phyloP scores from a whole-genome alignment of 2,888 invertebrate genomes.

The Altica lythri region DNA sequence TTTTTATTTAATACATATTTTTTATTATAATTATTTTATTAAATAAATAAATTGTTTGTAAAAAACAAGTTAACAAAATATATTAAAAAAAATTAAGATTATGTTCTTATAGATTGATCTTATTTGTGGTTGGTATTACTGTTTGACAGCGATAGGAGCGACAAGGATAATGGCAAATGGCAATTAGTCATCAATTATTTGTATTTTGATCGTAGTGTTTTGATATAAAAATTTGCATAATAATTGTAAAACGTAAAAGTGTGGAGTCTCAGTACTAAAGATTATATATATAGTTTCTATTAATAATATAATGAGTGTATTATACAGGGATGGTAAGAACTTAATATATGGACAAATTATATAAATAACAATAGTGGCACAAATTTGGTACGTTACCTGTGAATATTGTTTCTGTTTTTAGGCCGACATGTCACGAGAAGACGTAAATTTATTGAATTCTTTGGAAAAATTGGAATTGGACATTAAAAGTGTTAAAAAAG shows the following conservation, averaged over 20 bases:
- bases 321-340: conserved; percentile 37
- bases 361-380: conserved; percentile 36
- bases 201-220: conserved; percentile 41
- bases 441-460: conserved; percentile 49
- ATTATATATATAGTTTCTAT: conserved; percentile 15
- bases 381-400: conserved; percentile 27
- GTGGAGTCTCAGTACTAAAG: conserved; percentile 3
- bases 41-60: no score
- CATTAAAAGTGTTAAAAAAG: conserved; percentile 35
- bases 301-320: conserved; percentile 40
- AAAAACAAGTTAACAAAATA: no score
- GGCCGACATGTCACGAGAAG: conserved; percentile 54
- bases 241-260: conserved; percentile 12
- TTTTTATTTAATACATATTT: no score
- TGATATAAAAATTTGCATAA: conserved; percentile 21
- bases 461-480: conserved; percentile 54
- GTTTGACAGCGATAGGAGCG: no score
- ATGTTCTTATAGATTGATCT: no score
- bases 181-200: conserved; percentile 48
- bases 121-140: no score
- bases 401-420: conserved; percentile 36
- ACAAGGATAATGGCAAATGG: no score
- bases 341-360: background rate
- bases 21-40: no score
- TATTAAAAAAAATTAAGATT: no score